phyloP scores from a whole-genome alignment of 2,113 vertebrate genomes.

The Suricata suricatta region DNA sequence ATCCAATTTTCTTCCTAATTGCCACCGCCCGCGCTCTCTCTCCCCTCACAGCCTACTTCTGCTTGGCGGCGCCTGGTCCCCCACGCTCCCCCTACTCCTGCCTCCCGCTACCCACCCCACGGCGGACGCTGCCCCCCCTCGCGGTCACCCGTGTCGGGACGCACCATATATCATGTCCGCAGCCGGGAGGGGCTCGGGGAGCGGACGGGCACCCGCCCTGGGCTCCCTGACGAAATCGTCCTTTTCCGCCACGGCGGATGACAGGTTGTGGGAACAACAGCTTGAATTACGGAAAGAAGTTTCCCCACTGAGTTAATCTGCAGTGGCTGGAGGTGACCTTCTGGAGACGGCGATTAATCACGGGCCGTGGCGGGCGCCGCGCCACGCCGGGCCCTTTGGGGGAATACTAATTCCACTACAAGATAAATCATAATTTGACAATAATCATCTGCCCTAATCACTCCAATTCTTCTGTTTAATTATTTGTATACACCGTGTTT shows the following conservation, averaged over 20 bases:
- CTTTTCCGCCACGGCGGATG: conserved; percentile 81
- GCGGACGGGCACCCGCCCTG: conserved; percentile 75
- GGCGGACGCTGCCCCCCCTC: conserved; percentile 54
- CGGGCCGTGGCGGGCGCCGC: conserved; percentile 83
- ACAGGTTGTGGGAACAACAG: conserved; percentile 90
- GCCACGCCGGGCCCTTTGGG: conserved; percentile 85
- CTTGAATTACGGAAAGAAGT: conserved; percentile 91
- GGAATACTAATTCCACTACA: conserved; percentile 86
- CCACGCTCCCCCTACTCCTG: conserved; percentile 33
- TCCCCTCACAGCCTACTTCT: conserved; percentile 73
- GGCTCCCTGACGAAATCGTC: conserved; percentile 86
- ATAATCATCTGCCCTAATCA: conserved; percentile 90
- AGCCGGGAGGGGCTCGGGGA: conserved; percentile 56
- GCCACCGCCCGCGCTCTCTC: conserved; percentile 65
- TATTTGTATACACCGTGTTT: conserved; percentile 87
- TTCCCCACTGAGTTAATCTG: conserved; percentile 91
- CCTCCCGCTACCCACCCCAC: conserved; percentile 61
- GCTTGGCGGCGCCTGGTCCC: conserved; percentile 33
- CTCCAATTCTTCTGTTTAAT: conserved; percentile 86
- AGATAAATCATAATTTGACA: conserved; percentile 91
- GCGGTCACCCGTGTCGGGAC: conserved; percentile 83
- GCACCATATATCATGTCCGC: conserved; percentile 84
- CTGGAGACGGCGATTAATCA: conserved; percentile 90
- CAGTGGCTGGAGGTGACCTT: conserved; percentile 90
- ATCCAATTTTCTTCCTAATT: conserved; percentile 83